Percentiles rank a stretch among this genome's conserved stretches.
phyloP scores from a whole-genome alignment of 2,113 vertebrate genomes.

The Coptodon rendalli region DNA sequence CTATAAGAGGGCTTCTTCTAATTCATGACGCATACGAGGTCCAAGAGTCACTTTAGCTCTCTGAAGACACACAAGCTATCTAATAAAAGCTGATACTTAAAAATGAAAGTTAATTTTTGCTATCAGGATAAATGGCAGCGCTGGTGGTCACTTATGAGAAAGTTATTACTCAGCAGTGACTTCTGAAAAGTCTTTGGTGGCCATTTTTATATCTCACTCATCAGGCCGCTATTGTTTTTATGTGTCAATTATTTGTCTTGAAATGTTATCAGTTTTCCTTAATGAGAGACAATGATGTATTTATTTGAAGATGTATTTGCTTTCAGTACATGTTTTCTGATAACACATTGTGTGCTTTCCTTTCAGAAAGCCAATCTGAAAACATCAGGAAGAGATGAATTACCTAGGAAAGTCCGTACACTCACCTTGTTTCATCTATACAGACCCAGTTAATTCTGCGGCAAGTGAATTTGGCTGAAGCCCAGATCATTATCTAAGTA shows the following conservation, averaged over 20 bases:
- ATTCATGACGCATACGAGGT: conserved; percentile 40
- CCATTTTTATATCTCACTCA: neutral
- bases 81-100: conserved; percentile 49
- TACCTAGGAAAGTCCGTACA: conserved; percentile 1
- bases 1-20: neutral
- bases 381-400: conserved; percentile 29
- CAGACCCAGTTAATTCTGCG: conserved; percentile 38
- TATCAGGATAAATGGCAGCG: conserved; percentile 4
- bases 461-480: conserved; percentile 10
- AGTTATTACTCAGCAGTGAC: conserved; percentile 4
- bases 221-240: neutral
- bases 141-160: neutral
- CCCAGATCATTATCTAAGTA: conserved; percentile 57
- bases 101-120: conserved; percentile 2
- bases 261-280: neutral
- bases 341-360: neutral
- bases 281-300: neutral
- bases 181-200: neutral
- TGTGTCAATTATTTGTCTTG: neutral
- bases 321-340: neutral
- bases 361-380: conserved; percentile 9
- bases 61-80: conserved; percentile 21
- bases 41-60: neutral
- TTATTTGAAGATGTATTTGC: neutral
- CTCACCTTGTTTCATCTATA: conserved; percentile 34